Base-by-base conservation (phyloP, 2,113 vertebrate species). In the Chrysochloris asiatica region DNA sequence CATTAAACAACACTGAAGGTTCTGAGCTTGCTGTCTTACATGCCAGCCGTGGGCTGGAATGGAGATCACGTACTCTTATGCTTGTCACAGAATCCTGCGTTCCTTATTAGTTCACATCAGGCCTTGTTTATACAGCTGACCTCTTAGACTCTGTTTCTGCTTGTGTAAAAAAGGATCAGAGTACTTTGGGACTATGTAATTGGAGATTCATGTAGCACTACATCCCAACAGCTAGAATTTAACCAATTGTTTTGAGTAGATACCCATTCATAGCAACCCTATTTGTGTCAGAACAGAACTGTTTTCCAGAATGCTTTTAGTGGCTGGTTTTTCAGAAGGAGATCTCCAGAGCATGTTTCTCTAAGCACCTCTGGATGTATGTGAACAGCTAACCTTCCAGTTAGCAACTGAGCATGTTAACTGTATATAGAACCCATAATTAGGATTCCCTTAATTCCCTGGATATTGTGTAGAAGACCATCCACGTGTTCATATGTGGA, bases 31-130 rank as follows among this genome's bases (percentile, higher is more conserved):
- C 6, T 71, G 65, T 69, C 24, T 26, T 1, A 30, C 3, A 43
- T 59, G n/a, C 3, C 30, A 67, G 14, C 6, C 43, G 45, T 2
- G 11, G n/a, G 3, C n/a, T 75, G 21, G 19, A 33, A 2, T 13
- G 12, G 22, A 43, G 22, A 0, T 3, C 33, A 21, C 33, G 3
- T 17, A 1, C 0, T 85, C 26, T 38, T n/a, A 14, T 11, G 3
- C 22, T 54, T 50, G 3, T n/a, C 71, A 47, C 22, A 48, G 47
- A 48, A 8, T 3, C 54, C 45, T 19, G 0, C 1, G 1, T 4
- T 22, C 2, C 36, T 41, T 36, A 9, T 61, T 67, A 52, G 12
- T 83, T 76, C 45, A 56, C 0, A 14, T 6, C 21, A 38, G 12
- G 2, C 2, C 47, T 76, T 8, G 6, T 4, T 65, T 28, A 79